These are phyloP conservation scores for Diploscapter pachys DNA, from an alignment of 1,140 invertebrate genomes.

Conservation along the genomic window DNA sequence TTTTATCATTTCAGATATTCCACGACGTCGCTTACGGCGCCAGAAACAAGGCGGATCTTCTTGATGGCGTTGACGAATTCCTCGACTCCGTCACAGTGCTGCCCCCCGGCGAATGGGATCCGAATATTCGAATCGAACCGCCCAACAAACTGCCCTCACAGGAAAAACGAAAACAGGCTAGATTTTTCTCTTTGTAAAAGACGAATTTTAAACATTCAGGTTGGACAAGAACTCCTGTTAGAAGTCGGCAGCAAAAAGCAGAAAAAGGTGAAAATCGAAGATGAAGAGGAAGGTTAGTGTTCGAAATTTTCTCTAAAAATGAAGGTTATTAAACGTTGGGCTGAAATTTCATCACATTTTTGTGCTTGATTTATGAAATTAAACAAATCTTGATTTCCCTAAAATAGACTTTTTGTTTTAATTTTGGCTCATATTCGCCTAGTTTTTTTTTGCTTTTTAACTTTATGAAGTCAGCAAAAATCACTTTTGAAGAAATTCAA, in stretches of 20 bases:
- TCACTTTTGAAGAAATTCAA: no score
- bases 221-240: slow-evolving; percentile 26
- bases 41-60: slow-evolving; percentile 82
- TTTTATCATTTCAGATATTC: slow-evolving; percentile 70
- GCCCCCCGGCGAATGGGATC: slow-evolving; percentile 98
- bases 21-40: slow-evolving; percentile 97
- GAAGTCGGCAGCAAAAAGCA: slow-evolving; percentile 5
- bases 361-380: no score
- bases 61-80: slow-evolving; percentile 95
- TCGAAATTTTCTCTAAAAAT: no score
- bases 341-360: no score
- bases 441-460: no score
- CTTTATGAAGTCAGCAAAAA: no score
- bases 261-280: slow-evolving; percentile 19
- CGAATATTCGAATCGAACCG: slow-evolving; percentile 89
- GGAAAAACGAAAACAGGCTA: slow-evolving; percentile 60
- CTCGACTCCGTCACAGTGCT: slow-evolving; percentile 92
- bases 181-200: slow-evolving; percentile 3
- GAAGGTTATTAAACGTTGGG: no score
- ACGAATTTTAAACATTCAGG: slow-evolving; percentile 1
- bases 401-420: no score
- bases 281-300: slow-evolving; percentile 5
- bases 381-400: no score
- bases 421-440: no score
- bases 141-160: slow-evolving; percentile 89